Evolutionary conservation across 2,797 vertebrate species (phyloP).

Genomic region (Otolemur crassicaudatus): DNA sequence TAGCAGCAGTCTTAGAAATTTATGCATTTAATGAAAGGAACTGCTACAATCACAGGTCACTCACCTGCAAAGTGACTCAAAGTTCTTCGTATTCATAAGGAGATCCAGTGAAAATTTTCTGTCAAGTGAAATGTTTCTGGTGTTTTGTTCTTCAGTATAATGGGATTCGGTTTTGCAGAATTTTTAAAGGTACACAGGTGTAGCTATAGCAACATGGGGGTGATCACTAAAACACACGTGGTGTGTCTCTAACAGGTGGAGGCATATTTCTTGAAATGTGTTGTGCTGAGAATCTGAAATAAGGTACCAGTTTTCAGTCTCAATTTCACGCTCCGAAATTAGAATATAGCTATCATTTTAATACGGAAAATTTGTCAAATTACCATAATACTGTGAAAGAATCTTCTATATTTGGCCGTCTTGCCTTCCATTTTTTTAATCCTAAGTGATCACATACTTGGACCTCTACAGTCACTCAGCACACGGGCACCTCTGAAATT

Average conservation of each 20-base stretch:
- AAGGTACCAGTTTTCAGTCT: slow-evolving; percentile 17
- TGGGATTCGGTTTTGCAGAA: slow-evolving; percentile 65
- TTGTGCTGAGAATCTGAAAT: slow-evolving; percentile 52
- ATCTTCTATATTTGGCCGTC: background rate
- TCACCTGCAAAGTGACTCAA: slow-evolving; percentile 63
- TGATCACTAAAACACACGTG: background rate
- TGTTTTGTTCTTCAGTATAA: slow-evolving; percentile 65
- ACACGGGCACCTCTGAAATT: accelerated
- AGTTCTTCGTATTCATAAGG: background rate
- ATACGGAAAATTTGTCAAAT: slow-evolving; percentile 52
- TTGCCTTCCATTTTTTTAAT: slow-evolving; percentile 1
- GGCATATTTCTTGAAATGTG: background rate
- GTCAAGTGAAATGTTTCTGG: slow-evolving; percentile 63
- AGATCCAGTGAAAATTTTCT: slow-evolving; percentile 63
- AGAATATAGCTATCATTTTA: slow-evolving; percentile 53
- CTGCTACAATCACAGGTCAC: slow-evolving; percentile 34
- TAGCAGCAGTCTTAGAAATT: slow-evolving; percentile 8
- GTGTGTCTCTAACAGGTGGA: slow-evolving; percentile 4
- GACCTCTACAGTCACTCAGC: background rate
- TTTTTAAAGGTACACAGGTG: slow-evolving; percentile 55
- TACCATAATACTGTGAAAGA: background rate
- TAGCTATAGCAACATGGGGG: slow-evolving; percentile 60
- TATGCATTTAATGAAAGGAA: slow-evolving; percentile 13
- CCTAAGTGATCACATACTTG: background rate
- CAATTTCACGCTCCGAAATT: slow-evolving; percentile 54